Percentiles rank a stretch among this genome's conserved stretches.
Conservation (phyloP, 2,113 vertebrate species). For the Labrus mixtus region DNA sequence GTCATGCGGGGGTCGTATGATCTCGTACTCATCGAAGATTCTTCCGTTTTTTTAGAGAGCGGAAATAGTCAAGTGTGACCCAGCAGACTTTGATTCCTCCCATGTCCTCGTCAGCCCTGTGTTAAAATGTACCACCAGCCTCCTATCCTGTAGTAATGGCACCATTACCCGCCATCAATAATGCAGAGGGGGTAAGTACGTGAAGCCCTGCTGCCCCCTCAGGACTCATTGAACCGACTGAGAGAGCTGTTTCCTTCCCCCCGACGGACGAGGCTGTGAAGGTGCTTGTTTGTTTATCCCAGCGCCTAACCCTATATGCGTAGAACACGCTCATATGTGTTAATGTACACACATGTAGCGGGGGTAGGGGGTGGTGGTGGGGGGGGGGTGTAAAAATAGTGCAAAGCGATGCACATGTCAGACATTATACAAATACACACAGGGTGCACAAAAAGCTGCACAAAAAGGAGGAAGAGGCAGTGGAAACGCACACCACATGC, state of each 20-base stretch:
- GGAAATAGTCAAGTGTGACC: not conserved
- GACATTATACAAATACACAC: conserved; percentile 1
- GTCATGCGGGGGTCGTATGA: too few species aligned
- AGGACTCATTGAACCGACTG: conserved; percentile 83
- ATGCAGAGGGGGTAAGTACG: conserved; percentile 87
- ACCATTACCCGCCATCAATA: conserved; percentile 92
- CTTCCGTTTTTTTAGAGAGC: not conserved
- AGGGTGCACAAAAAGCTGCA: not conserved
- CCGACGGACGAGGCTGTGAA: conserved; percentile 71
- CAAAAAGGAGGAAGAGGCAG: conserved; percentile 19
- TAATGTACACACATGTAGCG: conserved; percentile 16
- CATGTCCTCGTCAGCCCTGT: conserved; percentile 71
- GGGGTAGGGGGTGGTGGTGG: too few species aligned
- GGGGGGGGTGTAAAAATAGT: not conserved
- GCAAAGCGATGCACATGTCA: not conserved
- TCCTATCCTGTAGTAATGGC: conserved; percentile 83
- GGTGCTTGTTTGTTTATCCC: conserved; percentile 79
- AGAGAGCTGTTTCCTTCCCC: conserved; percentile 82
- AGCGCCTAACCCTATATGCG: conserved; percentile 65
- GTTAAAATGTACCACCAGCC: conserved; percentile 77
- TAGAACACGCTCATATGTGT: conserved; percentile 41
- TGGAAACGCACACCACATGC: conserved; percentile 62
- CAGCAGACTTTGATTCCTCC: not conserved
- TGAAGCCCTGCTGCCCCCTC: conserved; percentile 77
- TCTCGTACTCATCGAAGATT: too few species aligned